Percentiles rank a stretch among this genome's conserved stretches.
These are phyloP conservation scores for Indicator maculatus DNA, from an alignment of 2,113 vertebrate species.

Conservation along the genomic window DNA sequence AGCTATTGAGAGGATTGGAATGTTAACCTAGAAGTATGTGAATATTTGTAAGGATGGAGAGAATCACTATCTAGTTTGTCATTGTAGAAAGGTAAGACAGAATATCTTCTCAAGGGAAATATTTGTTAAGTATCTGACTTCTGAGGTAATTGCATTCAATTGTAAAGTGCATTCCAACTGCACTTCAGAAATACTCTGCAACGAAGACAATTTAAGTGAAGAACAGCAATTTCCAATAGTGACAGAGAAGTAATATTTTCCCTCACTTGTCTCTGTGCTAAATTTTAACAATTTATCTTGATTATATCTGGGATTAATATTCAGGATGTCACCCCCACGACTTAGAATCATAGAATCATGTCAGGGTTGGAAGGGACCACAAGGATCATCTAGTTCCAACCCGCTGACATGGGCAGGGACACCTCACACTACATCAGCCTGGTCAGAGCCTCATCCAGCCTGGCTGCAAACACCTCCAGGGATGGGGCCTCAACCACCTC, in stretches of 20 bases:
- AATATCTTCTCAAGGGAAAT: background rate
- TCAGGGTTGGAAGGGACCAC: too few species aligned
- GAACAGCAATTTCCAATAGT: background rate
- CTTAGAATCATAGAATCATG: too few species aligned
- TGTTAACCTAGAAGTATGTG: background rate
- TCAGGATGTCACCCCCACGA: background rate
- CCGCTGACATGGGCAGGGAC: too few species aligned
- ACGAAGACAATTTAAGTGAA: constrained; percentile 25
- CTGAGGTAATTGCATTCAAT: constrained; percentile 31
- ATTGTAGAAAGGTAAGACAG: background rate
- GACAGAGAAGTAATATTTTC: background rate
- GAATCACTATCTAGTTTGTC: background rate
- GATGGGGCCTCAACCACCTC: too few species aligned
- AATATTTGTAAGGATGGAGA: background rate
- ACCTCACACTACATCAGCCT: too few species aligned
- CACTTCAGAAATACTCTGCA: background rate
- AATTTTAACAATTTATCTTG: background rate
- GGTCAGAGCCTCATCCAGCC: too few species aligned
- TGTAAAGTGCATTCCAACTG: background rate
- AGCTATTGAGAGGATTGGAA: background rate
- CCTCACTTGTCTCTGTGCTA: background rate
- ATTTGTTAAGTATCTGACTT: constrained; percentile 23
- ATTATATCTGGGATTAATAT: background rate
- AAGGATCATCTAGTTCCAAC: too few species aligned
- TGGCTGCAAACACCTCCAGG: too few species aligned